Conservation (phyloP, 2,113 vertebrate genomes). For the Morone saxatilis region DNA sequence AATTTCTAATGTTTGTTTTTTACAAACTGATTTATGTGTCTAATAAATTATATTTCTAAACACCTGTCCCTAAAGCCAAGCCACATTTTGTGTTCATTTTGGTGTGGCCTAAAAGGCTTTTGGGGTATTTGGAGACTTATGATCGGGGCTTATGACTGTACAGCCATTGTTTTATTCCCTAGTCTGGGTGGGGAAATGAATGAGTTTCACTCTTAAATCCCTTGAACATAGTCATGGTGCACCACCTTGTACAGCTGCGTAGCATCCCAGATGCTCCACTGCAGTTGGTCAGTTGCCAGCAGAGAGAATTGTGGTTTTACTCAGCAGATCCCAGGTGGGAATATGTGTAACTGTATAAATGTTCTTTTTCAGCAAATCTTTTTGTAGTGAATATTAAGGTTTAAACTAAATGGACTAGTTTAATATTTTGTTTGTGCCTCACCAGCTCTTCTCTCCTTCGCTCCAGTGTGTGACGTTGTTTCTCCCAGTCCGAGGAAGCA, state of each 20-base stretch:
- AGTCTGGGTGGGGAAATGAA: constrained; percentile 36
- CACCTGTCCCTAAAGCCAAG: not conserved
- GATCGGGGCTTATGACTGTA: not conserved
- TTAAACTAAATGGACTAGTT: not conserved
- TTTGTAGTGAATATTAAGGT: not conserved
- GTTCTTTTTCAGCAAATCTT: not conserved
- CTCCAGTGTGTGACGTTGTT: constrained; percentile 93
- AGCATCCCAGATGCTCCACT: constrained; percentile 26
- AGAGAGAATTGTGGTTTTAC: constrained; percentile 24
- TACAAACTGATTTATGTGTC: not conserved
- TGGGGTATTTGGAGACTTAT: constrained; percentile 9
- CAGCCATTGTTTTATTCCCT: constrained; percentile 38
- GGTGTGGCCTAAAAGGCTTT: not conserved
- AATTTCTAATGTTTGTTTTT: not conserved
- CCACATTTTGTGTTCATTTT: constrained; percentile 9
- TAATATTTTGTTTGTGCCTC: constrained; percentile 40
- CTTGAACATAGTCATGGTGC: constrained; percentile 27
- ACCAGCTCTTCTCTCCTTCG: constrained; percentile 96
- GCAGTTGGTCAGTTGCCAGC: constrained; percentile 31
- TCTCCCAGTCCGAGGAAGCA: constrained; percentile 95
- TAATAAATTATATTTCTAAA: not conserved
- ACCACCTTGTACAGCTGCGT: constrained; percentile 17
- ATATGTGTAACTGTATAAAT: not conserved
- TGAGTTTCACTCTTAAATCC: constrained; percentile 6
- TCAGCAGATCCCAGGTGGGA: not conserved